Percentiles rank a stretch among this genome's conserved stretches.
Conservation (phyloP, 23 tunicate species). For the Botrylloides violaceus region DNA sequence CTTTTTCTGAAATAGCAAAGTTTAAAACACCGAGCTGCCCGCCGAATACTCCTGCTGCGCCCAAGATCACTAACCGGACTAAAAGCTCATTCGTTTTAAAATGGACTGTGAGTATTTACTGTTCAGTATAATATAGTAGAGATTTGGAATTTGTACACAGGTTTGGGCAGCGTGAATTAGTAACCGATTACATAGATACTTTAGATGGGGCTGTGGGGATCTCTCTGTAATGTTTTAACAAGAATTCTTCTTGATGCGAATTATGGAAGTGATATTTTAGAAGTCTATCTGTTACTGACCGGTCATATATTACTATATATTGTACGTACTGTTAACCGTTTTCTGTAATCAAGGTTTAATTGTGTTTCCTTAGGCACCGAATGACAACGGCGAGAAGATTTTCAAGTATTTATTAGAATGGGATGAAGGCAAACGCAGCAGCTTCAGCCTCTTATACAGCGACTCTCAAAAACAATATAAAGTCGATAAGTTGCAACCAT, state of each 20-base stretch:
- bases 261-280: too few relatives aligned
- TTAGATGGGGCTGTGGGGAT: too few relatives aligned
- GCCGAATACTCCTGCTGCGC: slow-evolving; percentile 57
- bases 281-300: too few relatives aligned
- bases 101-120: slow-evolving; percentile 67
- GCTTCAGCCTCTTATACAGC: slow-evolving; percentile 24
- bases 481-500: slow-evolving; percentile 32
- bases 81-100: slow-evolving; percentile 43
- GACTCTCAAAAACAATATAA: slow-evolving; percentile 35
- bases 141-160: too few relatives aligned
- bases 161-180: too few relatives aligned
- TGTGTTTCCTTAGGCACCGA: slow-evolving; percentile 34
- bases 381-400: slow-evolving; percentile 69
- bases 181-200: too few relatives aligned
- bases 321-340: too few relatives aligned
- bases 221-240: too few relatives aligned
- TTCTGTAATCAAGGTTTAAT: not conserved
- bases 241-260: too few relatives aligned
- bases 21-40: slow-evolving; percentile 48
- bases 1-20: slow-evolving; percentile 30
- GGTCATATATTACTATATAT: too few relatives aligned
- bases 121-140: too few relatives aligned
- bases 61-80: slow-evolving; percentile 25
- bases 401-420: slow-evolving; percentile 53
- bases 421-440: slow-evolving; percentile 45